A percentile compares a stretch with the other conserved stretches of the same genome.
Evolutionary conservation across 2,113 vertebrate genomes (phyloP).

Genomic region (Coptodon bakossiorum): DNA sequence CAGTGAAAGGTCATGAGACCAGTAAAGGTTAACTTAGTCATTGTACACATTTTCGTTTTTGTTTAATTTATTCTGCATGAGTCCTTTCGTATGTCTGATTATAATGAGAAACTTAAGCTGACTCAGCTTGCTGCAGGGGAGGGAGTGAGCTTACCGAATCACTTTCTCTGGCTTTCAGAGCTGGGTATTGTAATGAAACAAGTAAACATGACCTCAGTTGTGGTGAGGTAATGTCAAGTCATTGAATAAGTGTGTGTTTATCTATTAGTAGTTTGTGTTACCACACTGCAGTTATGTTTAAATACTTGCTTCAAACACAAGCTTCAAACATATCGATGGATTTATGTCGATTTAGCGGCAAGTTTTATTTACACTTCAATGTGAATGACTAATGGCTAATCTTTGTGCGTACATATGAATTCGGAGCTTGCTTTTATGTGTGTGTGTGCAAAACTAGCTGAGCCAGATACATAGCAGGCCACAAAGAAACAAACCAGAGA

Average conservation of each 20-base stretch:
- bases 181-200: neutral
- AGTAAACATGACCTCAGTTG: constrained; percentile 48
- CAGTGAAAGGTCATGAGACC: neutral
- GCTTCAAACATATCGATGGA: neutral
- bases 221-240: constrained; percentile 16
- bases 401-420: neutral
- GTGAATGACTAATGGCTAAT: neutral
- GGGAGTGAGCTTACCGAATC: neutral
- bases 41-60: neutral
- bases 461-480: constrained; percentile 11
- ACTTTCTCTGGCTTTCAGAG: neutral
- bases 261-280: neutral
- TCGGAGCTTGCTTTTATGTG: neutral
- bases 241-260: neutral
- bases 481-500: neutral
- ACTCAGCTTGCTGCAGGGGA: constrained; percentile 17
- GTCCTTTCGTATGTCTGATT: neutral
- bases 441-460: constrained; percentile 1
- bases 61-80: neutral
- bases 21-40: neutral
- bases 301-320: neutral
- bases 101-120: constrained; percentile 25
- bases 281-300: neutral
- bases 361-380: neutral
- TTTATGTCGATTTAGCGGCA: neutral